Percentiles rank a stretch among this genome's conserved stretches.
phyloP scores from a whole-genome alignment of 2,888 invertebrate species.

The Ganaspis brasiliensis region DNA sequence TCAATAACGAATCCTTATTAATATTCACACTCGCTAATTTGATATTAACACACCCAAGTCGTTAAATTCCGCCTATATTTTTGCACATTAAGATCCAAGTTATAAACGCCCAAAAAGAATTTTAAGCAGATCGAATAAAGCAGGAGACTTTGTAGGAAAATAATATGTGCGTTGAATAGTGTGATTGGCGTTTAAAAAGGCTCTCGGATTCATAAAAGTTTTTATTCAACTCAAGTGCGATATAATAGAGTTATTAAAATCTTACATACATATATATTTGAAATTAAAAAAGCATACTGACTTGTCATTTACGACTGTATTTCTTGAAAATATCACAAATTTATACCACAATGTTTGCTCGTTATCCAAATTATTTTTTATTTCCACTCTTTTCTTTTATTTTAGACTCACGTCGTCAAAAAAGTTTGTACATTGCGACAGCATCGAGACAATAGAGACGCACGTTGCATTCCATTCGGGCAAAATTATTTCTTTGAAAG shows the following conservation, averaged over 20 bases:
- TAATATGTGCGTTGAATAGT: not conserved
- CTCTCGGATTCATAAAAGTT: not conserved
- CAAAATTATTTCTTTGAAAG: slow-evolving; percentile 33
- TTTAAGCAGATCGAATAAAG: not conserved
- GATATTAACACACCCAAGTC: slow-evolving; percentile 16
- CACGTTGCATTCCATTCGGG: slow-evolving; percentile 30
- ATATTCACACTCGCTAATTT: slow-evolving; percentile 18
- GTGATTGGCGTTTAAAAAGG: not conserved
- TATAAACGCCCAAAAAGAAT: not conserved
- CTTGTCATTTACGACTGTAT: slow-evolving; percentile 19
- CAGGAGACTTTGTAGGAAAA: slow-evolving; percentile 22
- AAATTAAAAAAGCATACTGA: slow-evolving; percentile 4
- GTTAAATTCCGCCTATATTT: slow-evolving; percentile 21
- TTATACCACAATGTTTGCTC: slow-evolving; percentile 13
- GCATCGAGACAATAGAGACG: slow-evolving; percentile 26
- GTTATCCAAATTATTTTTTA: slow-evolving; percentile 35
- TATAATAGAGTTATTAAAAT: slow-evolving; percentile 24
- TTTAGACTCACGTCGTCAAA: slow-evolving; percentile 21
- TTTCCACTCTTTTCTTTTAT: slow-evolving; percentile 16
- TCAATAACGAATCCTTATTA: not conserved
- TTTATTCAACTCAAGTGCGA: not conserved
- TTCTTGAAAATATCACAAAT: slow-evolving; percentile 19
- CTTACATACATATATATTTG: slow-evolving; percentile 3
- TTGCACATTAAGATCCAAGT: not conserved
- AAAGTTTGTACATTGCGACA: slow-evolving; percentile 35